Conservation (phyloP, 2,113 vertebrate species). For the Lates calcarifer region DNA sequence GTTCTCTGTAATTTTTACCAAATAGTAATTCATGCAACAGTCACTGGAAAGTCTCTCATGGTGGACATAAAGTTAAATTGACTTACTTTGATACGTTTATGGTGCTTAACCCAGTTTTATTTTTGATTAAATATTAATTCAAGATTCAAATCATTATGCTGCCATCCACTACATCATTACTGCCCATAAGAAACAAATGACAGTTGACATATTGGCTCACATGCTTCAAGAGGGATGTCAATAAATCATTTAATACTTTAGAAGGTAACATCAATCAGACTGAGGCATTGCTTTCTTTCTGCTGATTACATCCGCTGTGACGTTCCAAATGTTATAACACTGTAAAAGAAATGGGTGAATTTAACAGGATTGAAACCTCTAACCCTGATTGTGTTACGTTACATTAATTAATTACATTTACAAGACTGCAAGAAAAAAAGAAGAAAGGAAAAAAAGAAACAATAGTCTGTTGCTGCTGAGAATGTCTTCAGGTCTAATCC, state of each 20-base stretch:
- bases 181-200: not conserved
- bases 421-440: not conserved
- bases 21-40: not conserved
- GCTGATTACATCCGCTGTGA: not conserved
- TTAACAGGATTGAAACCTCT: not conserved
- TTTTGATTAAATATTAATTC: slow-evolving; percentile 2
- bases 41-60: not conserved
- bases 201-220: slow-evolving; percentile 19
- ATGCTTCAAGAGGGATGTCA: not conserved
- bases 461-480: slow-evolving; percentile 1
- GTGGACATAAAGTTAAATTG: not conserved
- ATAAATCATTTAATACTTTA: slow-evolving; percentile 4
- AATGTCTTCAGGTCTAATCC: slow-evolving; percentile 7
- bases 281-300: not conserved
- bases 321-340: not conserved
- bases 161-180: not conserved
- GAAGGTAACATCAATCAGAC: not conserved
- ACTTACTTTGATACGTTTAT: not conserved
- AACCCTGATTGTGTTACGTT: too few species aligned
- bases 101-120: not conserved
- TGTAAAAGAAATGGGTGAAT: too few species aligned
- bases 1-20: not conserved
- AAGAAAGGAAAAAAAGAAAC: not conserved
- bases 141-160: not conserved
- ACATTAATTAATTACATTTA: too few species aligned